Evolutionary conservation across 1,140 invertebrate genomes (phyloP).

Genomic region (Pemphigus obesinymphae): DNA sequence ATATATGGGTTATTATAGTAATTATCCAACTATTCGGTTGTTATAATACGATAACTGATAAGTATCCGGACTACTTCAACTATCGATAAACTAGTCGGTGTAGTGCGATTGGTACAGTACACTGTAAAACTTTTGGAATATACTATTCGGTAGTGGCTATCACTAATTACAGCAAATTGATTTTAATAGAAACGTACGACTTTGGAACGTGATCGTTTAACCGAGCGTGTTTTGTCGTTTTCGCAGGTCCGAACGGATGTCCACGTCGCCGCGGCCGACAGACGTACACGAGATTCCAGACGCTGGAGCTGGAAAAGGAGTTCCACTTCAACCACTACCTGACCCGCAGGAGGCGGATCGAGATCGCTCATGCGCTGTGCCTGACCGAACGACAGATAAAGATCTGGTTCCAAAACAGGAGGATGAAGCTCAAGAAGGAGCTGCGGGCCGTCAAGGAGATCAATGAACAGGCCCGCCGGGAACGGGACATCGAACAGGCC

Average conservation of each 20-base stretch:
- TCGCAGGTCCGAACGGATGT: slow-evolving; percentile 91
- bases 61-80: no score
- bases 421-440: slow-evolving; percentile 98
- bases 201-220: not conserved
- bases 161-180: no score
- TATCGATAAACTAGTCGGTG: no score
- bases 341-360: slow-evolving; percentile 89
- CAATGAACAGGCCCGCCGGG: slow-evolving; percentile 85
- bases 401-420: slow-evolving; percentile 95
- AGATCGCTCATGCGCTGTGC: slow-evolving; percentile 93
- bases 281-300: slow-evolving; percentile 94
- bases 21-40: no score
- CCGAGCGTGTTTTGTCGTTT: slow-evolving; percentile 47
- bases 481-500: slow-evolving; percentile 83
- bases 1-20: no score
- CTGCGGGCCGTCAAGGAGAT: slow-evolving; percentile 88
- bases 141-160: no score
- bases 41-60: no score
- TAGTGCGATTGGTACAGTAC: no score
- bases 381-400: slow-evolving; percentile 95
- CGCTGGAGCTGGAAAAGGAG: slow-evolving; percentile 92
- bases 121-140: no score
- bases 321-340: slow-evolving; percentile 98
- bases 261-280: slow-evolving; percentile 87
- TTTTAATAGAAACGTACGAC: no score